Base-by-base conservation (phyloP, 1,140 invertebrate genomes). In the Pygmarrhopalites habei region DNA sequence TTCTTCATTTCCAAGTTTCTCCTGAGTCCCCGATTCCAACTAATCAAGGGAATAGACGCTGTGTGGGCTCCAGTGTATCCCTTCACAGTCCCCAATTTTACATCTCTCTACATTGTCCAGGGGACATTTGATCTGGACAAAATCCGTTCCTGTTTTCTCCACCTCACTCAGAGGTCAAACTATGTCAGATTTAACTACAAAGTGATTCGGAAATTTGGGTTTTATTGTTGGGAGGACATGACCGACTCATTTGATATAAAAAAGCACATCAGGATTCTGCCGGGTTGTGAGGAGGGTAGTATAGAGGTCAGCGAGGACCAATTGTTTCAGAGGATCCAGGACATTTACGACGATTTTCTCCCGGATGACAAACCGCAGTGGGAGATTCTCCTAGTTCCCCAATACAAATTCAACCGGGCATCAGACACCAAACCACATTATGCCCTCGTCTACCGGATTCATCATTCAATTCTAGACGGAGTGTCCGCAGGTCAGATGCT, bases 391-490 rank as follows among this genome's bases (percentile, higher is more conserved):
- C 49, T 68, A 4, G 57, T 68, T 2, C 67, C 67, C 15, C 32
- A 69, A 39, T 69, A 59, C 32, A 47, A 43, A 23, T 66, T 66
- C 39, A 23, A 46, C 19, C 2, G 19, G 10, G 56, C 21, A 29
- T 3, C n/a, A 5, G 14, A 60, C 51, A 19, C 2, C n/a, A 46
- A n/a, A 1, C 47, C 2, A 49, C 56, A 64, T 23, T 60, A 60
- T 53, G 62, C 32, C 29, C 44, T 68, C 12, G 39, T 65, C 2
- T 61, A 58, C 35, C 47, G 67, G 26, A 61, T 69, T 19, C 63
- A 69, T 55, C 67, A 69, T 46, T 30, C 43, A 3, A 60, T 65
- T 2, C 65, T 69, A 51, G 67, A 69, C 49, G 67, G 67, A 26
- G 60, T 69, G 52, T 66, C 64, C 3, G 67, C 64, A 35, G 64